Conservation (phyloP, 2,888 invertebrate species). For the Megamerina dolium region DNA sequence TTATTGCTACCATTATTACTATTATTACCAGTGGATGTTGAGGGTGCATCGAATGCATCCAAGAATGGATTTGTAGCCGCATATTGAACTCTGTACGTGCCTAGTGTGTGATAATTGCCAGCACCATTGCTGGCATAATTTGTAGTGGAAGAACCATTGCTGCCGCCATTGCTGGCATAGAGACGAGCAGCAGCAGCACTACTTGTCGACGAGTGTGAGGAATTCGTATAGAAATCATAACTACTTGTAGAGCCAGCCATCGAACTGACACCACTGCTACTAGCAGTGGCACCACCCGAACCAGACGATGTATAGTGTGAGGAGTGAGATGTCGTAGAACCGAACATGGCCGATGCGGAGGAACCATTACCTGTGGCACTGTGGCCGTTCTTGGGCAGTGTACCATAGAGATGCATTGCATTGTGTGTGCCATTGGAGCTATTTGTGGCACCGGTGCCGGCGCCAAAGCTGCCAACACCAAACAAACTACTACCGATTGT, state of each 20-base stretch:
- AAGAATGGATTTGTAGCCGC: conserved; percentile 50
- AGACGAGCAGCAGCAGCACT: conserved; percentile 15
- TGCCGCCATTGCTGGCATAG: conserved; percentile 13
- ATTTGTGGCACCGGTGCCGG: conserved; percentile 16
- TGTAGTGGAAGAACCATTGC: conserved; percentile 27
- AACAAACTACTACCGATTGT: conserved; percentile 38
- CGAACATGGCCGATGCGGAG: conserved; percentile 13
- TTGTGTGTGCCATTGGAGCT: conserved; percentile 35
- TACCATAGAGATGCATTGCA: conserved; percentile 46
- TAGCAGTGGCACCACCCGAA: conserved; percentile 39
- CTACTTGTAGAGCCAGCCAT: conserved; percentile 46
- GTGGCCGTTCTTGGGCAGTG: conserved; percentile 39
- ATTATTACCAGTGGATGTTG: conserved; percentile 14
- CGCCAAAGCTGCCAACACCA: conserved; percentile 19
- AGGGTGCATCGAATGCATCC: conserved; percentile 45
- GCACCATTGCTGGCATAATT: conserved; percentile 20
- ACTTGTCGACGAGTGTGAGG: conserved; percentile 23
- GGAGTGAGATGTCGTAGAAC: conserved; percentile 25
- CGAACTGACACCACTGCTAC: conserved; percentile 46
- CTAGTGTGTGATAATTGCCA: conserved; percentile 48
- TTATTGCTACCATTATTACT: conserved; percentile 16
- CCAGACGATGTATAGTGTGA: conserved; percentile 33
- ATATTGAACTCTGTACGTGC: conserved; percentile 49
- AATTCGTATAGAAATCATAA: conserved; percentile 46
- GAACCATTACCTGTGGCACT: conserved; percentile 24